These are phyloP conservation scores for Cantharis flavilabris DNA, from an alignment of 2,888 invertebrate species.

Conservation along the genomic window DNA sequence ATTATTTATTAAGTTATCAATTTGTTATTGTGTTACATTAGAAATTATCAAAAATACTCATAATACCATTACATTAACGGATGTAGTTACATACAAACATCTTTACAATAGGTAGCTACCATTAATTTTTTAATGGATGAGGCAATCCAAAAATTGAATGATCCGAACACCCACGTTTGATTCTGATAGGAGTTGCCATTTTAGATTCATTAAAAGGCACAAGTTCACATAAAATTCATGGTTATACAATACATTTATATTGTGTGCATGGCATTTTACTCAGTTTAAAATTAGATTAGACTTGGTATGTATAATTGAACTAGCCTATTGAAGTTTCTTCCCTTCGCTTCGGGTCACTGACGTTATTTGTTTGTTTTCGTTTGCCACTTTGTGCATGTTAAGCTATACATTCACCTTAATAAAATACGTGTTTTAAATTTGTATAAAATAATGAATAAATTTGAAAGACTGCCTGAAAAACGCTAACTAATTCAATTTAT, in stretches of 20 bases:
- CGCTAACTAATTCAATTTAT: background rate
- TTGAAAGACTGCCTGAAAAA: background rate
- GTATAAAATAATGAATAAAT: background rate
- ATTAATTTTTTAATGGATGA: background rate
- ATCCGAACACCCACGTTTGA: background rate
- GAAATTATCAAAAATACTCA: background rate
- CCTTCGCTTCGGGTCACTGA: constrained; percentile 22
- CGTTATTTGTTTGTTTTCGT: constrained; percentile 24
- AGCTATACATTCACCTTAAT: constrained; percentile 19
- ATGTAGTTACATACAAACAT: background rate
- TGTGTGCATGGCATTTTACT: constrained; percentile 18
- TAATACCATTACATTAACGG: background rate
- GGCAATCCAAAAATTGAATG: background rate
- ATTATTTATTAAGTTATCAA: background rate
- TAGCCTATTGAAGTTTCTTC: constrained; percentile 26
- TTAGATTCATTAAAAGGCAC: background rate
- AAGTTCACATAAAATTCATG: background rate
- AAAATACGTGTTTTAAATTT: background rate
- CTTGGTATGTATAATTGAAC: constrained; percentile 28
- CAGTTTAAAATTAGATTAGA: constrained; percentile 31
- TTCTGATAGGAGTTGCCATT: background rate
- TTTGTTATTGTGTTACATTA: background rate
- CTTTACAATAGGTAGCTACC: background rate
- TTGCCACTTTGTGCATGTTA: constrained; percentile 17
- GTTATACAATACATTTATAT: constrained; percentile 2